Evolutionary conservation across 2,113 vertebrate genomes (phyloP), one percentile per base, ranked within the genome.

Genomic region (Melozone crissalis): DNA sequence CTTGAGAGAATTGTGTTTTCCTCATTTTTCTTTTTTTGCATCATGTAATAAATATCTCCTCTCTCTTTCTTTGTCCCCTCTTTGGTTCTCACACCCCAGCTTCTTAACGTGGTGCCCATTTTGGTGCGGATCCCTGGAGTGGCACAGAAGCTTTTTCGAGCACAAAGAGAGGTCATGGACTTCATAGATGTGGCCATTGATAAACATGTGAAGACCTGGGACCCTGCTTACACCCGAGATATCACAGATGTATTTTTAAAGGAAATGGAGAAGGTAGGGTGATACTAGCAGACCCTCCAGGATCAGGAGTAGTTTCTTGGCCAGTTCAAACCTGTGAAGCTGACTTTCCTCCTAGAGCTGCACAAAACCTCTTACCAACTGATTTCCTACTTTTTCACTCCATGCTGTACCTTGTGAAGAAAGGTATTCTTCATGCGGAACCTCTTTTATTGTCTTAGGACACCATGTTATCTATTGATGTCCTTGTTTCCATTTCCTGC

Each of bases 261-360:
- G 2, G 96, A 98, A 87, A 86, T 98, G 49, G 51, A 98, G 73
- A 97, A 98, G 97, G 98, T 98, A 93, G 59, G 73, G 10, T 79
- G 19, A 43, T 24, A 14, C 11, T 35, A 52, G 31, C 49, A 84
- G 44, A 52, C 59, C 33, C 21, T 62, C 15, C 0, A 0, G 54
- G 11, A 23, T 71, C 39, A 22, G 33, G 14, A 27, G 10, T 22
- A 75, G 28, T 76, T 93, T 51, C n/a, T 89, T 46, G 43, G 21
- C 28, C 37, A 83, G 10, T 39, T 90, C 51, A 76, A 86, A 26
- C 14, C 69, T 83, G 43, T 51, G 46, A 90, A 94, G n/a, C 33
- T 93, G 72, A 73, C 54, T 69, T 91, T 73, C 28, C 30, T 58
- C 83, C 21, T 23, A 73, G 31, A 73, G 24, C 31, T 85, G n/a